Evolutionary conservation across 2,888 invertebrate genomes (phyloP).

Genomic region (Ditula angustiorana): DNA sequence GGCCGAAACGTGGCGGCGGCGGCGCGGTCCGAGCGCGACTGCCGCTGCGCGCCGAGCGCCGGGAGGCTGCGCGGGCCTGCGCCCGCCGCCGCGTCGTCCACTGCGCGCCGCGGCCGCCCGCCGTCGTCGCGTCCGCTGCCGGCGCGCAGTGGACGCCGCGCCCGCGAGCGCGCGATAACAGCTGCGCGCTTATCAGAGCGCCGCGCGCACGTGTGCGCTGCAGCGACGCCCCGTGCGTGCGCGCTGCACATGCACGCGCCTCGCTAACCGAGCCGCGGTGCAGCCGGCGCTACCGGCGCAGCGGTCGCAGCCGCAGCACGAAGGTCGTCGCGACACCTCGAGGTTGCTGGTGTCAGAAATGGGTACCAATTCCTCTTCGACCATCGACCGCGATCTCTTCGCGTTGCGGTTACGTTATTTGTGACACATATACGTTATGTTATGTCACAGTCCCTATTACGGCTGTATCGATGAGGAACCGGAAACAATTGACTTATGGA

Average conservation of each 20-base stretch:
- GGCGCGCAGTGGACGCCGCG: neutral
- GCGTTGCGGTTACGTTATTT: neutral
- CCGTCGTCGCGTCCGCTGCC: conserved; percentile 2
- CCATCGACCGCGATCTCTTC: too few relatives aligned
- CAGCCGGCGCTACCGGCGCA: neutral
- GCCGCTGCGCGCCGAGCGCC: conserved; percentile 3
- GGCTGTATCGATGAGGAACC: neutral
- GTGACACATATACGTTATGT: neutral
- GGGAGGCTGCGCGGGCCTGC: conserved; percentile 22
- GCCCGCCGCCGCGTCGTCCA: neutral
- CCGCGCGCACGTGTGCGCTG: neutral
- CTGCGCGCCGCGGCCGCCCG: neutral
- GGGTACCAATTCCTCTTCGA: neutral
- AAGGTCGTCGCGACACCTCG: too few relatives aligned
- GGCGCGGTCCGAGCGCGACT: conserved; percentile 34
- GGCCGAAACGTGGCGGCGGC: neutral
- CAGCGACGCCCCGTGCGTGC: conserved; percentile 12
- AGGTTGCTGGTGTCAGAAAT: too few relatives aligned
- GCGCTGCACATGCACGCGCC: conserved; percentile 2
- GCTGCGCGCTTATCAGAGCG: conserved; percentile 25
- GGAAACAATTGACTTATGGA: neutral
- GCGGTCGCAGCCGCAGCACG: too few relatives aligned
- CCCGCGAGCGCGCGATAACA: conserved; percentile 28
- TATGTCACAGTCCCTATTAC: neutral
- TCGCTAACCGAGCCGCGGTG: neutral